Evolutionary conservation across 1,140 invertebrate species (phyloP).

Genomic region (Chelonus insularis): DNA sequence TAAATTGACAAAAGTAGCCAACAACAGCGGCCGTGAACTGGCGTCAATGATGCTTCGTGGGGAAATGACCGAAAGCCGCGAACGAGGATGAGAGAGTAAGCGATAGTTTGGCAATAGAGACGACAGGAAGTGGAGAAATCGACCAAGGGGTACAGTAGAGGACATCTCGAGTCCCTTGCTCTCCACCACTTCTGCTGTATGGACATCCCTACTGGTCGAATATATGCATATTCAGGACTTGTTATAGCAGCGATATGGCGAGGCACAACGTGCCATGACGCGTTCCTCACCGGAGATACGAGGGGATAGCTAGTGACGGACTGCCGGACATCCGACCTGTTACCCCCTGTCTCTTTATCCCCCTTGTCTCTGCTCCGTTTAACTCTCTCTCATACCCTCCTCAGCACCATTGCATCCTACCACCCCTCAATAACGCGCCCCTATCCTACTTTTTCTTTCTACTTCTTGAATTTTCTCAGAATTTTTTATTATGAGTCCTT

Average conservation of each 20-base stretch:
- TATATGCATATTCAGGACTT: constrained; percentile 57
- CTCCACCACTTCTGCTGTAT: neutral
- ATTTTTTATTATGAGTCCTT: no score
- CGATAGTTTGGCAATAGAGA: no score
- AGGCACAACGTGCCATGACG: constrained; percentile 31
- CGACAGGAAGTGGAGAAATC: no score
- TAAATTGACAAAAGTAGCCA: constrained; percentile 53
- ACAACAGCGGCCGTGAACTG: constrained; percentile 46
- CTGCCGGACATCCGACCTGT: constrained; percentile 60
- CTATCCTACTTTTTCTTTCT: no score
- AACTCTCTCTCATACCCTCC: no score
- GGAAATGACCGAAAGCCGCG: constrained; percentile 36
- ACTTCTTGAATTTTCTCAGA: no score
- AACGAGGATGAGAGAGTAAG: constrained; percentile 23
- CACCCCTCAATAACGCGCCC: no score
- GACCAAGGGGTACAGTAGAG: constrained; percentile 17
- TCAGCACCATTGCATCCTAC: no score
- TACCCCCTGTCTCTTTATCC: constrained; percentile 34
- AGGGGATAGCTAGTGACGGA: constrained; percentile 53
- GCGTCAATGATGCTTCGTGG: constrained; percentile 53
- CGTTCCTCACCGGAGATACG: constrained; percentile 44
- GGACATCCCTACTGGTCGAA: constrained; percentile 22
- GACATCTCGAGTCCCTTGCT: no score
- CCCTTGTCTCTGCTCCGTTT: no score
- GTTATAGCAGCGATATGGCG: constrained; percentile 47